These are phyloP conservation scores for Galerucella calmariensis DNA, from an alignment of 2,888 invertebrate species.

Conservation along the genomic window DNA sequence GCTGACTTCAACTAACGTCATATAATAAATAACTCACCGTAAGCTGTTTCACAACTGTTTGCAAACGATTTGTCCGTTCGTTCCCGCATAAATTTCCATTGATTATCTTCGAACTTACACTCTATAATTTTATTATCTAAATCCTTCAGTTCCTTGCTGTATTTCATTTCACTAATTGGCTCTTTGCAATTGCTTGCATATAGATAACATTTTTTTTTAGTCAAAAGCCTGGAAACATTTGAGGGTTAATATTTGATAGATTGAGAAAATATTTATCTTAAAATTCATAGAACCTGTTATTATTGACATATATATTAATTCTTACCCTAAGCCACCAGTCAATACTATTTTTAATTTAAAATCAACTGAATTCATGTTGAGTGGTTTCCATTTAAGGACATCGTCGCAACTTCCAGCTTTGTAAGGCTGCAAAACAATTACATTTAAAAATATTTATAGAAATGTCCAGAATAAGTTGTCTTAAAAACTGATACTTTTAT, in stretches of 20 bases:
- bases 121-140: constrained; percentile 95
- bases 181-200: constrained; percentile 79
- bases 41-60: constrained; percentile 88
- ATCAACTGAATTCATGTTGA: constrained; percentile 94
- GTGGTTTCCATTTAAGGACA: constrained; percentile 98
- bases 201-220: constrained; percentile 72
- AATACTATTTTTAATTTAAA: constrained; percentile 87
- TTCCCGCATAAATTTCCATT: constrained; percentile 96
- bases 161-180: constrained; percentile 80
- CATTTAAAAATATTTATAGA: constrained; percentile 3
- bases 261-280: not conserved
- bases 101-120: constrained; percentile 83
- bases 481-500: no score
- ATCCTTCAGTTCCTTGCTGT: constrained; percentile 81
- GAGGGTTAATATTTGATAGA: not conserved
- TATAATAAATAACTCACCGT: constrained; percentile 67
- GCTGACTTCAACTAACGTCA: not conserved
- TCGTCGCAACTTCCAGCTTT: constrained; percentile 82
- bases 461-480: no score
- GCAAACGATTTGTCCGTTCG: constrained; percentile 97
- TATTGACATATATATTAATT: constrained; percentile 26
- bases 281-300: not conserved
- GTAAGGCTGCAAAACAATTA: constrained; percentile 74
- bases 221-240: constrained; percentile 46
- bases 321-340: constrained; percentile 79